Conservation (phyloP, 2,888 invertebrate species). For the Disparrhopalites patrizii region DNA sequence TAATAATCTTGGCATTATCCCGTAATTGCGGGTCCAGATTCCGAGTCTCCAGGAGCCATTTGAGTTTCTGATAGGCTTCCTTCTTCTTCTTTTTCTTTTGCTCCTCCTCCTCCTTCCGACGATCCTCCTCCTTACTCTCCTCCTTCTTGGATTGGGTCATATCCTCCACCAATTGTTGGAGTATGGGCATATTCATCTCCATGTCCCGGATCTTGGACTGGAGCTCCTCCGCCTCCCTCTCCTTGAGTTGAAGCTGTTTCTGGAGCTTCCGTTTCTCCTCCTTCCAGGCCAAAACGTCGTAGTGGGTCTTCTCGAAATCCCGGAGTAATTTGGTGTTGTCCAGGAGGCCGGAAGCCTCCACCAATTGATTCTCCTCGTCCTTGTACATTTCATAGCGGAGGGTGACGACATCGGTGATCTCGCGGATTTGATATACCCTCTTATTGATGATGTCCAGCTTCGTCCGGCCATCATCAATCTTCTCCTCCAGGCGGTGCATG, state of each 20-base stretch:
- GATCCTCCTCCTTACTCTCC: too few species aligned
- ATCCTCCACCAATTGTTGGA: neutral
- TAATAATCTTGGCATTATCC: neutral
- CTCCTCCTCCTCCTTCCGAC: neutral
- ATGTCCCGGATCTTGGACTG: slow-evolving; percentile 11
- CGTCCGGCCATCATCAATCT: slow-evolving; percentile 16
- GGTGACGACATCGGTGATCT: slow-evolving; percentile 15
- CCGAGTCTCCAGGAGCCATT: slow-evolving; percentile 5
- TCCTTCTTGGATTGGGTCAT: neutral
- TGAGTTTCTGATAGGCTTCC: neutral
- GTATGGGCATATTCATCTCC: slow-evolving; percentile 6
- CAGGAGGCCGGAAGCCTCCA: slow-evolving; percentile 31
- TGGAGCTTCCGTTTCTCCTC: slow-evolving; percentile 26
- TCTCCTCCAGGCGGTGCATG: slow-evolving; percentile 22
- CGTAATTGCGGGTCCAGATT: slow-evolving; percentile 4
- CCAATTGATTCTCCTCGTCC: slow-evolving; percentile 16
- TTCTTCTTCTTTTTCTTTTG: neutral
- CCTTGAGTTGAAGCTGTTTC: neutral
- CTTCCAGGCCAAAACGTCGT: slow-evolving; percentile 10
- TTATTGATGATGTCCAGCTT: slow-evolving; percentile 25
- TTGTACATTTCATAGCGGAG: slow-evolving; percentile 16
- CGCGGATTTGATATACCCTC: slow-evolving; percentile 22
- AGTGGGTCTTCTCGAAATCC: slow-evolving; percentile 32
- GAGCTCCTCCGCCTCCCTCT: slow-evolving; percentile 3
- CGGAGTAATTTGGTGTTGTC: slow-evolving; percentile 30